Evolutionary conservation across 1,140 invertebrate species (phyloP).

Genomic region (Drosophila nannoptera): DNA sequence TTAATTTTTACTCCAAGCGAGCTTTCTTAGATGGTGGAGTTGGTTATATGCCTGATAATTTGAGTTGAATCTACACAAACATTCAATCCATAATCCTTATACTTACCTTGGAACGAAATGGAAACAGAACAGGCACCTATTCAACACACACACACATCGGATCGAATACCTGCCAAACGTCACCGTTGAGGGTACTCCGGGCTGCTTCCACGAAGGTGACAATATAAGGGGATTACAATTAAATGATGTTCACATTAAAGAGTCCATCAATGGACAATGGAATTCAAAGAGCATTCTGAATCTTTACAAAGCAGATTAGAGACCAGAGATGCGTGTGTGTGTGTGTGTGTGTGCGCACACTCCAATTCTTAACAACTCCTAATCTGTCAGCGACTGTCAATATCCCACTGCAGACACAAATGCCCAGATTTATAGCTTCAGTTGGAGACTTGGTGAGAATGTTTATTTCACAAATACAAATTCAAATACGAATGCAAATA

Average conservation of each 20-base stretch:
- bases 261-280: conserved; percentile 7
- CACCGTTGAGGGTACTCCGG: background rate
- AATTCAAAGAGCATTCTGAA: conserved; percentile 31
- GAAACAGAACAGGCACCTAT: no score
- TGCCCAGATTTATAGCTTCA: background rate
- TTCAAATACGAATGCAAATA: conserved; percentile 8
- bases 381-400: conserved; percentile 21
- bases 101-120: no score
- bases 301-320: conserved; percentile 44
- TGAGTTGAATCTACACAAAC: no score
- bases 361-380: background rate
- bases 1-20: no score
- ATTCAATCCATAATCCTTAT: no score
- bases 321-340: background rate
- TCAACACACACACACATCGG: no score
- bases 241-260: conserved; percentile 17
- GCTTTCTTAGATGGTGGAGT: no score
- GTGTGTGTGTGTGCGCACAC: background rate
- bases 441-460: background rate
- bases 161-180: conserved; percentile 7
- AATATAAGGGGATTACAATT: conserved; percentile 56
- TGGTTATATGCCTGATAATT: no score
- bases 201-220: conserved; percentile 39
- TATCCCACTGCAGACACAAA: background rate
- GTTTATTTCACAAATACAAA: background rate